A percentile compares a stretch with the other conserved stretches of the same genome.
phyloP scores from a whole-genome alignment of 2,797 vertebrate species.

The Rhynchonycteris naso region DNA sequence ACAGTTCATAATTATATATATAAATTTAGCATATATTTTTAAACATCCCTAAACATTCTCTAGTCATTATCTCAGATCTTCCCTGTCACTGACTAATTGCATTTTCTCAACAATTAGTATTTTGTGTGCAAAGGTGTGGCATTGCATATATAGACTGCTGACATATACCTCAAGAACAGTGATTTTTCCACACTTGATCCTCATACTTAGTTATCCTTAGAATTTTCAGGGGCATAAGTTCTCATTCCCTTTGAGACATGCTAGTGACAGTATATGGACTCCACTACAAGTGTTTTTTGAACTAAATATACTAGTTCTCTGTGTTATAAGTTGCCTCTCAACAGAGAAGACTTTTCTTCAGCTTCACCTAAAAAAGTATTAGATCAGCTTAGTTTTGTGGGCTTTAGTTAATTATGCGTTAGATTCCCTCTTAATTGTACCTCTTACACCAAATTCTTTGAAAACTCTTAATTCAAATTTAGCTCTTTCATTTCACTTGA shows the following conservation, averaged over 20 bases:
- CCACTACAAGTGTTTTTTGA: conserved; percentile 14
- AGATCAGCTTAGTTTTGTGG: conserved; percentile 29
- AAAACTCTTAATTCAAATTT: conserved; percentile 29
- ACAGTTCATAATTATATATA: neutral
- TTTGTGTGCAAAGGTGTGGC: conserved; percentile 25
- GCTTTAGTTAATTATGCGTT: conserved; percentile 33
- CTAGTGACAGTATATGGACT: neutral
- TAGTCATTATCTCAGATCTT: neutral
- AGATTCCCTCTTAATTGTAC: neutral
- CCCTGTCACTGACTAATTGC: neutral
- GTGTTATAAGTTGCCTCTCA: conserved; percentile 16
- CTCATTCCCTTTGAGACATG: neutral
- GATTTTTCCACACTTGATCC: neutral
- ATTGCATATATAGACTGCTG: neutral
- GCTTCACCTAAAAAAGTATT: conserved; percentile 25
- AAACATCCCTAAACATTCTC: neutral
- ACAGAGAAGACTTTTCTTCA: conserved; percentile 16
- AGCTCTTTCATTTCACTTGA: conserved; percentile 33
- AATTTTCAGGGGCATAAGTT: conserved; percentile 24
- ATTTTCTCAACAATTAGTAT: conserved; percentile 50
- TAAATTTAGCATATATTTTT: conserved; percentile 38
- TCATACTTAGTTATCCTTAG: conserved; percentile 34
- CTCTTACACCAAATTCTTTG: conserved; percentile 7
- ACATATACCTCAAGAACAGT: neutral
- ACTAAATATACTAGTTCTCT: neutral